phyloP scores from a whole-genome alignment of 1,140 invertebrate species.

The Megalonaias nervosa region DNA sequence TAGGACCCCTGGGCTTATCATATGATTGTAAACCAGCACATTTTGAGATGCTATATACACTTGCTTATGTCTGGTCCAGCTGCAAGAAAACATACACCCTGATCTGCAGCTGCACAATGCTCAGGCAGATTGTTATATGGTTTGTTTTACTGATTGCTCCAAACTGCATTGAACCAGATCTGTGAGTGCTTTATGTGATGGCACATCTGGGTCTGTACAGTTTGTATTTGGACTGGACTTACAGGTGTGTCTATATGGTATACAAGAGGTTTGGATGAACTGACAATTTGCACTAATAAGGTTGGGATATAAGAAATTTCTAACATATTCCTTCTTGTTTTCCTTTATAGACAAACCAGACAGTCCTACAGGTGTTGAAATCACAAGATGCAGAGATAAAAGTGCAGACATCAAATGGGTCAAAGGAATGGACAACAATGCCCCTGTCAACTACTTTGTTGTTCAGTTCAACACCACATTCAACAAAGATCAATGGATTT shows the following conservation, averaged over 20 bases:
- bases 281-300: neutral
- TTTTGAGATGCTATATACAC: too few relatives aligned
- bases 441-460: slow-evolving; percentile 91
- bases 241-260: neutral
- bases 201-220: too few relatives aligned
- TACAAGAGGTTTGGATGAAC: neutral
- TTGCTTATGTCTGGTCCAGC: too few relatives aligned
- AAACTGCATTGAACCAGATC: too few relatives aligned
- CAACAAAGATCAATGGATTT: slow-evolving; percentile 89
- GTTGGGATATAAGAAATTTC: slow-evolving; percentile 67
- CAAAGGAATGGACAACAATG: slow-evolving; percentile 88
- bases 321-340: slow-evolving; percentile 83
- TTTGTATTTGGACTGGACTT: neutral
- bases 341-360: slow-evolving; percentile 88
- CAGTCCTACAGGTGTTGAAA: slow-evolving; percentile 79
- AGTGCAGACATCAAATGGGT: slow-evolving; percentile 82
- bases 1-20: too few relatives aligned
- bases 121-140: too few relatives aligned
- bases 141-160: neutral
- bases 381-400: slow-evolving; percentile 75
- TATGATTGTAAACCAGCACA: too few relatives aligned
- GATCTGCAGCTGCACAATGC: too few relatives aligned
- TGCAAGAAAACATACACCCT: too few relatives aligned
- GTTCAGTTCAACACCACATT: slow-evolving; percentile 97
- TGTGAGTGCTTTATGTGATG: too few relatives aligned